Evolutionary conservation across 2,113 vertebrate species (phyloP).

Genomic region (Centrocercus urophasianus): DNA sequence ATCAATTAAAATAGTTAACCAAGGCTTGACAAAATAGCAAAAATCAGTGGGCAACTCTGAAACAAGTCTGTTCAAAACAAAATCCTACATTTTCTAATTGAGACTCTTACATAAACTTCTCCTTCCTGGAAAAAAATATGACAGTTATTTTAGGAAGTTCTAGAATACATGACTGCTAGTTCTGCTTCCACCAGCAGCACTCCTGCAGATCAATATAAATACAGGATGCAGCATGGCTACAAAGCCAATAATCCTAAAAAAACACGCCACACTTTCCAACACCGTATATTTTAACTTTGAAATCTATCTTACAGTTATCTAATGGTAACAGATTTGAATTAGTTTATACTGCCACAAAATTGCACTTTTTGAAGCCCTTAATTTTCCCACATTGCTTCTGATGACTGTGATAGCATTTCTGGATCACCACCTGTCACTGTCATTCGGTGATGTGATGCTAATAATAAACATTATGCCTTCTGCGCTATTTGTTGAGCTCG

Average conservation of each 20-base stretch:
- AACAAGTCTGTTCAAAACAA: neutral
- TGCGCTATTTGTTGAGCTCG: neutral
- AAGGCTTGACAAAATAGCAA: neutral
- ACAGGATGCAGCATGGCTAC: neutral
- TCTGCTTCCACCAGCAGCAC: neutral
- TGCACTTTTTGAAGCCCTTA: neutral
- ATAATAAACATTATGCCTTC: slow-evolving; percentile 16
- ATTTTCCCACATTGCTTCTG: neutral
- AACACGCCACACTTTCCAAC: neutral
- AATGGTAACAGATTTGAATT: neutral
- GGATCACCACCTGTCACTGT: slow-evolving; percentile 36
- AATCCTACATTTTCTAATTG: neutral
- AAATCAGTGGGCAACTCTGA: neutral
- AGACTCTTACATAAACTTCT: neutral
- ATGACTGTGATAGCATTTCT: neutral
- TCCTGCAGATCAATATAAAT: neutral
- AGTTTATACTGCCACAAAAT: neutral
- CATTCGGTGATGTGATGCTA: neutral
- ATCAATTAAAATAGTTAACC: neutral
- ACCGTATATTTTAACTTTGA: neutral
- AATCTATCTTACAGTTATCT: neutral
- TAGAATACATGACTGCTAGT: neutral
- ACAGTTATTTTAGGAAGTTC: slow-evolving; percentile 30
- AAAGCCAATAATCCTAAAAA: neutral
- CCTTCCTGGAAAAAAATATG: slow-evolving; percentile 3